Base-by-base conservation (phyloP, 2,113 vertebrate genomes). In the Hypomesus transpacificus region DNA sequence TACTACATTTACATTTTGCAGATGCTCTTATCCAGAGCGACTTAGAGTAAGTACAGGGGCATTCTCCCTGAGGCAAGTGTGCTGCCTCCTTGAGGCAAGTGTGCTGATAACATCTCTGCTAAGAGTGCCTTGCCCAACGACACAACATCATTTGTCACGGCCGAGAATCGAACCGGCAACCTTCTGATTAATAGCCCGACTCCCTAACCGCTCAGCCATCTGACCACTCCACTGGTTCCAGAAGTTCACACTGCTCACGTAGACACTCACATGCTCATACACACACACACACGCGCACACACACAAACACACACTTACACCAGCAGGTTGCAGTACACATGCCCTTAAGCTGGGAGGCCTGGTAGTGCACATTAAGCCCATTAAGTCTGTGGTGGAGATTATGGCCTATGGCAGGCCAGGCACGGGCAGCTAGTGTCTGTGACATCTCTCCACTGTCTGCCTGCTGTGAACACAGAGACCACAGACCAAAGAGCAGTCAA, bases 331-430 rank as follows among this genome's bases (percentile, higher is more conserved):
- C 18, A 68, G 79, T 57, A 70, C 79, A 73, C 72, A 80, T 70
- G 84, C 79, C 68, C 82, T 74, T 84, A 78, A 87, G 77, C 87
- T 80, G 71, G 73, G 82, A 83, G 73, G 76, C 83, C 86, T 76
- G 71, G 69, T 88, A 84, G 82, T 89, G 82, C 86, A 80, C 86
- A 86, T 85, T 90, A 90, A 92, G 86, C 84, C 88, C 83, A 88
- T 87, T 91, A 88, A 78, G 70, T 83, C 79, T 60, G 77, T 60
- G 77, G 80, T 71, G 68, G 76, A 87, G 87, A 89, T 90, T 88
- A 89, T 84, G 77, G 78, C 71, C 73, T 73, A 76, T 66, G 80
- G 68, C 79, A 78, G n/a, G 73, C 78, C 68, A 62, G 80, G 76
- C 86, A 79, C 59, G 22, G 39, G 52, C 69, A 26, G 61, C 70